Evolutionary conservation across 2,113 vertebrate genomes (phyloP), one percentile per base, ranked within the genome.

Genomic region (Poeciliopsis prolifica): DNA sequence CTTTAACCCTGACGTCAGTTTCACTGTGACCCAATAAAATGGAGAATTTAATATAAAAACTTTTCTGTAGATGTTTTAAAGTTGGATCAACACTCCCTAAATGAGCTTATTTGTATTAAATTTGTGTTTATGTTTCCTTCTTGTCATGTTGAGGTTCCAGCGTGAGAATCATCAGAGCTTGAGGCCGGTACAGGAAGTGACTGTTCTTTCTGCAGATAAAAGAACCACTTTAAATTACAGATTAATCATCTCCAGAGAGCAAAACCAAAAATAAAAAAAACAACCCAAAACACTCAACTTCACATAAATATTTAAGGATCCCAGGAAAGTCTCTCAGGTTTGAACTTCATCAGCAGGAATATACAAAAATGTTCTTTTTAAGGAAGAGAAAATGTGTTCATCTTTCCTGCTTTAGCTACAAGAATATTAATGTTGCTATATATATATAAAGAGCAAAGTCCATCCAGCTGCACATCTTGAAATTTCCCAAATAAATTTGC

Each of bases 1-100:
- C 81, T 85, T 64, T 71, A 70, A 82, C 74, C 75, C 13, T 31
- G 13, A 3, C 17, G 72, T 74, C 74, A 73, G 74, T 63, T 12
- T 15, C 42, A 40, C 71, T 69, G n/a, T 77, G 67, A 77, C 42
- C 40, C 42, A 30, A 37, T 30, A 40, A 40, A 29, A 65, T 35
- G 35, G 40, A 60, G 40, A 40, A 26, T 19, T 19, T 42, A 24
- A 42, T 28, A 42, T 42, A n/a, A 65, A 65, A 65, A 42, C 68
- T 60, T 11, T 2, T 65, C 61, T 22, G 33, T 63, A 63, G 30
- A 22, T 31, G 61, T 63, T 7, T 22, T 2, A 31, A 15, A 22
- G 15, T 31, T 17, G 8, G 15, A 31, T 17, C 61, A 63, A 29
- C 15, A 33, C 14, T 33, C 24, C 24, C 44, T 19, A 17, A n/a